Conservation (phyloP, 2,113 vertebrate genomes). For the Gallinago paraguaiae region DNA sequence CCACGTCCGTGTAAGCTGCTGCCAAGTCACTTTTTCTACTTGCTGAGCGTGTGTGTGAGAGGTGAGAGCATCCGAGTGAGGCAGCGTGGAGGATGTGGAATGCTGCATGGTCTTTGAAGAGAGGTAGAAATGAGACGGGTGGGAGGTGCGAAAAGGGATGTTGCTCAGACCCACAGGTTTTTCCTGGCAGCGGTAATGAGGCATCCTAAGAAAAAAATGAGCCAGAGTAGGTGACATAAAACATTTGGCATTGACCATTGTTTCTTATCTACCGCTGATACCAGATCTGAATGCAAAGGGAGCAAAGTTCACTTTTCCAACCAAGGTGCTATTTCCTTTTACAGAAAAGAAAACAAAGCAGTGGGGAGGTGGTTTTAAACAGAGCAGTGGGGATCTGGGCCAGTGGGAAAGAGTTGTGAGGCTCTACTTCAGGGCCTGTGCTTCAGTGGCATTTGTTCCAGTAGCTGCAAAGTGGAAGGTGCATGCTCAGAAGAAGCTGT, state of each 20-base stretch:
- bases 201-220: neutral
- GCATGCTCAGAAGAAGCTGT: rapidly evolving
- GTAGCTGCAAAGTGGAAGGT: neutral
- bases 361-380: neutral
- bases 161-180: neutral
- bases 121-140: neutral
- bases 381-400: neutral
- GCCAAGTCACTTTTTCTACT: rapidly evolving
- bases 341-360: neutral
- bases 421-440: neutral
- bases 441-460: neutral
- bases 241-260: neutral
- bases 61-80: neutral
- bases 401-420: neutral
- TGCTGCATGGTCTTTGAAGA: neutral
- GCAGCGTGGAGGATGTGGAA: neutral
- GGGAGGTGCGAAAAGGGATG: neutral
- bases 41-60: neutral
- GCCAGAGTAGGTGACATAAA: neutral
- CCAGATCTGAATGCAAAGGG: neutral
- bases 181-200: neutral
- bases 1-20: neutral
- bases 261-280: constrained; percentile 3
- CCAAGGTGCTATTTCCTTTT: neutral
- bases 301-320: constrained; percentile 36